phyloP scores from a whole-genome alignment of 2,888 invertebrate species.

The Amiota mariae region DNA sequence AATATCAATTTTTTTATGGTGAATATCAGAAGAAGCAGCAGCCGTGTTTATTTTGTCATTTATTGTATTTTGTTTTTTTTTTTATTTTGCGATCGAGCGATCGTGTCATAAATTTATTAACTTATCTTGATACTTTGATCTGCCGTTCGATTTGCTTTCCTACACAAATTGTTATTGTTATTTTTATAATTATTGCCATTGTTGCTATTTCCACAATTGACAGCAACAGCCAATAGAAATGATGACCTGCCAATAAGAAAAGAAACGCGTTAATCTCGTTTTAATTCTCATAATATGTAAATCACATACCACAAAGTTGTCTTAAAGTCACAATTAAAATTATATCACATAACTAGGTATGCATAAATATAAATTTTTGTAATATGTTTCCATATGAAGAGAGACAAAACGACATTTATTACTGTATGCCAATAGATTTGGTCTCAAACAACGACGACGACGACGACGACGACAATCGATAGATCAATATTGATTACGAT shows the following conservation, averaged over 20 bases:
- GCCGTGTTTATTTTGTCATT: slow-evolving; percentile 55
- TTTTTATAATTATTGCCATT: too few relatives aligned
- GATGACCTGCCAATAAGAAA: too few relatives aligned
- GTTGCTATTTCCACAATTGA: too few relatives aligned
- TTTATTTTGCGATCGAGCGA: slow-evolving; percentile 37
- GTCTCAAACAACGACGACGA: too few relatives aligned
- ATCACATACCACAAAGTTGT: slow-evolving; percentile 44
- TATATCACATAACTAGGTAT: too few relatives aligned
- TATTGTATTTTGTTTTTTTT: slow-evolving; percentile 30
- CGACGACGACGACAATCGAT: slow-evolving; percentile 27
- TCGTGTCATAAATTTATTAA: slow-evolving; percentile 58
- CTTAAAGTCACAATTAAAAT: slow-evolving; percentile 34
- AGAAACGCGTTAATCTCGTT: slow-evolving; percentile 51
- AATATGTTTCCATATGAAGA: slow-evolving; percentile 58
- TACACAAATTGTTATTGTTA: slow-evolving; percentile 4
- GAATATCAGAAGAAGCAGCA: background rate
- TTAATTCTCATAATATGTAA: slow-evolving; percentile 64
- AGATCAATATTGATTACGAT: slow-evolving; percentile 43
- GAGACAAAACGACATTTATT: too few relatives aligned
- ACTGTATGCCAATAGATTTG: too few relatives aligned
- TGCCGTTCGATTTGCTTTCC: slow-evolving; percentile 10
- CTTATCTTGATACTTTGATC: slow-evolving; percentile 55
- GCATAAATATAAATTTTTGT: slow-evolving; percentile 27
- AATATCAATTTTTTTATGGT: too few relatives aligned
- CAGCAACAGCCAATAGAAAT: too few relatives aligned